Evolutionary conservation across 2,797 vertebrate species (phyloP).

Genomic region (Tolypeutes matacus): DNA sequence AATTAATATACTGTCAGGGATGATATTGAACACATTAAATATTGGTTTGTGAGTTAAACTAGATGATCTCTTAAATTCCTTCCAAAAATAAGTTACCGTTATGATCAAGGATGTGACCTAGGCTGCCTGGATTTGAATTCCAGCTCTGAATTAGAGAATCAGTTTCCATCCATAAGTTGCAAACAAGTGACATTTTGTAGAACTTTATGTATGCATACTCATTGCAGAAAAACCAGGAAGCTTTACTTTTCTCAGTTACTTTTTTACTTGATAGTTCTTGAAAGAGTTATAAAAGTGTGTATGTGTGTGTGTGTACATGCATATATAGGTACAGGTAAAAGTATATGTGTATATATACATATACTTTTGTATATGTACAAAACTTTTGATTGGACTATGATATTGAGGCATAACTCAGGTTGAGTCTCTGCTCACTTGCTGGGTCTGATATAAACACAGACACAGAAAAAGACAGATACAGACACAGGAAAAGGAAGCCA

Average conservation of each 20-base stretch:
- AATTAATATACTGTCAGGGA: background rate
- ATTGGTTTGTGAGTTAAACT: background rate
- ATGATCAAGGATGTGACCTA: background rate
- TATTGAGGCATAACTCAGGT: too few species aligned
- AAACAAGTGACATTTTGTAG: background rate
- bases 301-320: too few species aligned
- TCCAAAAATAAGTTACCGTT: background rate
- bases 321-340: background rate
- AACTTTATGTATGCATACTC: background rate
- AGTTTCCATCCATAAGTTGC: background rate
- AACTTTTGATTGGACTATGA: too few species aligned
- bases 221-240: constrained; percentile 2
- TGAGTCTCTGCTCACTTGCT: too few species aligned
- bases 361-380: background rate
- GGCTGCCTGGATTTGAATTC: background rate
- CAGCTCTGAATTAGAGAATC: background rate
- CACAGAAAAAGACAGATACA: too few species aligned
- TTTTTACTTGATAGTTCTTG: background rate
- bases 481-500: too few species aligned
- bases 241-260: background rate
- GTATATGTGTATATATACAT: background rate
- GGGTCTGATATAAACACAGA: too few species aligned
- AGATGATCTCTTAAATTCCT: background rate
- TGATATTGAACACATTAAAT: background rate
- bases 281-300: background rate